Base-by-base conservation (phyloP, 2,113 vertebrate species). In the Peromyscus californicus region DNA sequence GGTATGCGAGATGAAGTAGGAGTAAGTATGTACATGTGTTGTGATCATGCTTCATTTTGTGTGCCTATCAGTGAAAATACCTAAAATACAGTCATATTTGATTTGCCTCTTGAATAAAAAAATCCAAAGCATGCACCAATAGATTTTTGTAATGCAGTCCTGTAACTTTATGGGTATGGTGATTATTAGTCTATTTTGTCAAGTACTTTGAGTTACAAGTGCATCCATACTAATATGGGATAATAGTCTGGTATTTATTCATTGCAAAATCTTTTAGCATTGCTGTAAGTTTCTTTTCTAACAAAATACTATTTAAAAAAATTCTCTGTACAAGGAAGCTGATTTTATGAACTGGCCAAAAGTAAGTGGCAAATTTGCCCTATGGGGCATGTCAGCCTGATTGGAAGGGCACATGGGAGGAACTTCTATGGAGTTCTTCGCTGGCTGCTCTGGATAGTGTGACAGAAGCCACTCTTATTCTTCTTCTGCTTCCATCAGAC, bases 401-500 rank as follows among this genome's bases (percentile, higher is more conserved):
- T 48, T 31, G 1, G 42, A 33, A 75, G 31, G 16, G 54, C 33
- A 24, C 16, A 0, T 0, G 8, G n/a, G 31, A 15, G 33, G 36
- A 16, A 19, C 22, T 78, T 26, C 5, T 8, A 0, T 0, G 0
- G 54, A 22, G 31, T 21, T 42, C 78, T 65, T 74, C 39, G 59
- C 24, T 17, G 3, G 24, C 65, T 45, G 4, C 82, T 86, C 67
- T 10, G 65, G 63, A 7, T 31, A 76, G 84, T 36, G 10, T 72
- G 69, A 42, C 2, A 31, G 42, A 65, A 74, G 74, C 84, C 63
- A 26, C 39, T 12, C 19, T 8, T 13, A 8, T 72, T 93, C 83
- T 39, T 69, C 84, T 92, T 90, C 69, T 78, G 74, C 90, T 59
- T 76, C 91, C 57, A 22, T 80, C 87, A 65, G 70, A 86, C 39